These are phyloP conservation scores for Dynastes tityus DNA, from an alignment of 2,888 invertebrate genomes.

Conservation along the genomic window DNA sequence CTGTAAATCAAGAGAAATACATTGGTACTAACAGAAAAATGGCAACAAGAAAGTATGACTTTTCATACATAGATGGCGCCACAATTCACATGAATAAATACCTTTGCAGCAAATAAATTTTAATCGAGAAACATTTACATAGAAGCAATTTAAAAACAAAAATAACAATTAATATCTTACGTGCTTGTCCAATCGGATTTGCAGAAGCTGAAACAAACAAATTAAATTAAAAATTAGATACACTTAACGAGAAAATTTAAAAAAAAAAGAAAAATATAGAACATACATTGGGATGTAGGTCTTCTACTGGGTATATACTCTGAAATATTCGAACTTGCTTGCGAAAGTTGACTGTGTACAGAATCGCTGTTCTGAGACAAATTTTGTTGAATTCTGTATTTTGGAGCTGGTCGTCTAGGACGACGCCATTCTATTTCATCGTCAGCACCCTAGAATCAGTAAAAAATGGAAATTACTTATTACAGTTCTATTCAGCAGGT, in stretches of 20 bases:
- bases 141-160: too few species aligned
- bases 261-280: too few species aligned
- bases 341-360: conserved; percentile 16
- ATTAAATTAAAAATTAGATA: background rate
- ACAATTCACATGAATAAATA: too few species aligned
- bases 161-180: conserved; percentile 14
- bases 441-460: conserved; percentile 3
- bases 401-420: conserved; percentile 3
- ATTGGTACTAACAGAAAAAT: too few species aligned
- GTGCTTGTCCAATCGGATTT: conserved; percentile 10
- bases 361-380: conserved; percentile 9
- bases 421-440: conserved; percentile 25
- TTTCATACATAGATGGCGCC: too few species aligned
- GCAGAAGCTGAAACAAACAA: conserved; percentile 26
- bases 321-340: conserved; percentile 24
- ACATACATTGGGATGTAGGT: conserved; percentile 39
- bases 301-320: conserved; percentile 36
- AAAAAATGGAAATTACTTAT: background rate
- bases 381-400: conserved; percentile 25
- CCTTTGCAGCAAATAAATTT: too few species aligned
- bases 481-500: too few species aligned
- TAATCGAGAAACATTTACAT: too few species aligned
- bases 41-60: too few species aligned
- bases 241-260: background rate
- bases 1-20: too few species aligned